Conservation (phyloP, 2,113 vertebrate species). For the Apeltes quadracus region DNA sequence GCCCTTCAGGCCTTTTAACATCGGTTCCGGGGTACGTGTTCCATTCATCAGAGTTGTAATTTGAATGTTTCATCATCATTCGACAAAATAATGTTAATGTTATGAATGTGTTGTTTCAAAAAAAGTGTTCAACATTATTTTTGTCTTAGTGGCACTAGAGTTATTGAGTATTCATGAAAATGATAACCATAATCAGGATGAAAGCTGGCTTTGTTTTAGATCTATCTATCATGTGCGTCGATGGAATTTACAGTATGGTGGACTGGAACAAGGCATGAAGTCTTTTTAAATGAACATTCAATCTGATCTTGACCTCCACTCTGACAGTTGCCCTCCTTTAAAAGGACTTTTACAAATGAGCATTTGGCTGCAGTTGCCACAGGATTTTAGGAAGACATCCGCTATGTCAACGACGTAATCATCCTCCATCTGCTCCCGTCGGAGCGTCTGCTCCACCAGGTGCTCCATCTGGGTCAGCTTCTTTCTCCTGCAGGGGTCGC, state of each 20-base stretch:
- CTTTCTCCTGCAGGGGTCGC: slow-evolving; percentile 1
- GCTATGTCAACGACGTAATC: slow-evolving; percentile 9
- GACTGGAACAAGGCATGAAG: not conserved
- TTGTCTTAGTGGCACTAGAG: not conserved
- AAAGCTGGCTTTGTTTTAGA: not conserved
- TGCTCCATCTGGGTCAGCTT: slow-evolving; percentile 32
- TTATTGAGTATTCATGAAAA: not conserved
- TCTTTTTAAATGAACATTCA: not conserved
- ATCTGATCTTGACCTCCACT: slow-evolving; percentile 13
- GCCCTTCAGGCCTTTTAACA: too few species aligned
- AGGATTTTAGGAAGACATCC: slow-evolving; percentile 21
- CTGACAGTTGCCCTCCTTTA: not conserved
- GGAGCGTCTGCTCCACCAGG: slow-evolving; percentile 27
- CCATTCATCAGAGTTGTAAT: too few species aligned
- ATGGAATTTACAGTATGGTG: not conserved
- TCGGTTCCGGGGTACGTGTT: too few species aligned
- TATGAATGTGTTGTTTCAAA: too few species aligned
- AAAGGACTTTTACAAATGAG: slow-evolving; percentile 9
- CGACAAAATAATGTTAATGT: too few species aligned
- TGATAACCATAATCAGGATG: not conserved
- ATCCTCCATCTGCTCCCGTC: slow-evolving; percentile 31
- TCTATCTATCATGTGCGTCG: not conserved
- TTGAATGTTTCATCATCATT: too few species aligned
- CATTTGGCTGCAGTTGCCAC: not conserved
- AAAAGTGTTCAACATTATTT: too few species aligned